A percentile compares a stretch with the other conserved stretches of the same genome.
Conservation (phyloP, 2,888 invertebrate species). For the Acrocyrtus sp. region DNA sequence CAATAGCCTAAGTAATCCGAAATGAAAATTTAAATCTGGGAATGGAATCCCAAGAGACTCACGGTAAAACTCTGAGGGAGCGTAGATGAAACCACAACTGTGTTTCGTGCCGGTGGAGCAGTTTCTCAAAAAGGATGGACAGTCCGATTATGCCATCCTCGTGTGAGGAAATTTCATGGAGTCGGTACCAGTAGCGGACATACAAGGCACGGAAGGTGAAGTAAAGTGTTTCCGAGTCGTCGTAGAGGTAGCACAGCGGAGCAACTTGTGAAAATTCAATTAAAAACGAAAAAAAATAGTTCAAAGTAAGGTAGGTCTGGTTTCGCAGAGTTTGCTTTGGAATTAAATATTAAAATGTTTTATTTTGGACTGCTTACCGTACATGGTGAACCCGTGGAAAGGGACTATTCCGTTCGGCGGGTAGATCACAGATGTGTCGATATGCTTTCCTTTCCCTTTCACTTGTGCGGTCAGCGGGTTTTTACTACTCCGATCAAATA, state of each 20-base stretch:
- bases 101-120: conserved; percentile 91
- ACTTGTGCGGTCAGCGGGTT: conserved; percentile 81
- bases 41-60: too few relatives aligned
- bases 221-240: conserved; percentile 87
- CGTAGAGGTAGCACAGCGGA: conserved; percentile 93
- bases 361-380: conserved; percentile 74
- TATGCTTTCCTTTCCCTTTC: conserved; percentile 69
- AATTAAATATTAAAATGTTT: neutral
- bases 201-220: conserved; percentile 93
- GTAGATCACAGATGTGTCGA: conserved; percentile 80
- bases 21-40: too few relatives aligned
- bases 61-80: conserved; percentile 91
- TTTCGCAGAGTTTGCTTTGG: neutral
- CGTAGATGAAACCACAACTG: conserved; percentile 88
- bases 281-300: neutral
- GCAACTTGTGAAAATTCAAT: conserved; percentile 75
- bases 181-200: conserved; percentile 87
- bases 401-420: conserved; percentile 96
- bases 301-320: too few relatives aligned
- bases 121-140: conserved; percentile 87
- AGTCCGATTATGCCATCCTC: conserved; percentile 92
- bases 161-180: conserved; percentile 92
- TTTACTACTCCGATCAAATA: conserved; percentile 71
- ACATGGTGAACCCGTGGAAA: conserved; percentile 98
- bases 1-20: too few relatives aligned